Evolutionary conservation across 2,113 vertebrate species (phyloP), one percentile per base, ranked within the genome.

Genomic region (Chrysochloris asiatica): DNA sequence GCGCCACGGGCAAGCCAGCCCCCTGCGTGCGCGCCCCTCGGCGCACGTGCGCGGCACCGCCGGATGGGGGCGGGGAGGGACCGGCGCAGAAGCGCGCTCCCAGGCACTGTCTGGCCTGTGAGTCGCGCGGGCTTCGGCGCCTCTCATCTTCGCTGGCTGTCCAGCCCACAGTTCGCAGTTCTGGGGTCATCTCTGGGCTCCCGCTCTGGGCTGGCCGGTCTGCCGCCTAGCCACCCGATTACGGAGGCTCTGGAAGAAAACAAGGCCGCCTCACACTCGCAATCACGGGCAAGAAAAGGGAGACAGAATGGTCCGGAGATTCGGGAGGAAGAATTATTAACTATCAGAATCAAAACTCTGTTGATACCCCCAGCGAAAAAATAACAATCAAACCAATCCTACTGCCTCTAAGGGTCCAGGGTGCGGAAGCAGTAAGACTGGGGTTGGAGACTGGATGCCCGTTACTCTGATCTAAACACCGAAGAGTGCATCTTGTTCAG

Each of bases 31-130:
- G 95, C 96, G 95, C 94, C 92, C 94, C 87, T 86, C 89, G 7
- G 89, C 91, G 88, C 81, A 80, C 96, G 95, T 95, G 96, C 95
- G 96, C 96, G 96, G 73, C 63, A 93, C 91, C 95, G 96, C 65
- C 22, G 84, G 36, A 81, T 3, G 6, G 5, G 56, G 90, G 96
- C 79, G 19, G 77, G 30, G 88, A 82, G 45, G 52, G n/a, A 36
- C 86, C 7, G 24, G 33, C 33, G 63, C 81, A 84, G 93, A 84
- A 76, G 89, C 91, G 93, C 85, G 89, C 91, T 50, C 71, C 87
- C 82, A 72, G 84, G 89, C 93, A 43, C 73, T 0, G 73, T 67
- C 33, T 13, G 38, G 86, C 76, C 92, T 2, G 0, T 5, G 4
- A 21, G n/a, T 5, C 11, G 48, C 41, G 33, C 43, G 3, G 12